Conservation (phyloP, 2,113 vertebrate genomes). For the Planiliza haematocheilus region DNA sequence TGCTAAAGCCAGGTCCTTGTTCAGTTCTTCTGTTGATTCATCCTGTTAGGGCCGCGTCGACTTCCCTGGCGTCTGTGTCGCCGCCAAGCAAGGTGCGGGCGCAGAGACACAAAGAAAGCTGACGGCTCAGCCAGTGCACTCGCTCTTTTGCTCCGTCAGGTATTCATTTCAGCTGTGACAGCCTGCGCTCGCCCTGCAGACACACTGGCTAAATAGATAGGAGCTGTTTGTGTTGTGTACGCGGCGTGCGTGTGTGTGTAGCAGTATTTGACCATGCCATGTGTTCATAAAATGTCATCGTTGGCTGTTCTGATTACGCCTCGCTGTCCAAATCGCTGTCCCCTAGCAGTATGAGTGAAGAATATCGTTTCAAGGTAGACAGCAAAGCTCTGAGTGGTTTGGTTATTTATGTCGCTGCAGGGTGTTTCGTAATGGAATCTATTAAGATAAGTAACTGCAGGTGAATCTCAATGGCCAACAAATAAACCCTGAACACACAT, state of each 20-base stretch:
- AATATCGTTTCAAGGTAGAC: slow-evolving; percentile 33
- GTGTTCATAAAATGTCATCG: slow-evolving; percentile 55
- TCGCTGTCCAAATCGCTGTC: slow-evolving; percentile 56
- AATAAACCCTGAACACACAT: not conserved
- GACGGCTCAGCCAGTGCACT: slow-evolving; percentile 66
- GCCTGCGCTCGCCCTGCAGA: slow-evolving; percentile 70
- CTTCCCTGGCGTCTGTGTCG: slow-evolving; percentile 55
- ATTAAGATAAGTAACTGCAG: slow-evolving; percentile 36
- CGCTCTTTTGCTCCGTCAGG: slow-evolving; percentile 75
- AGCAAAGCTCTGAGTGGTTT: slow-evolving; percentile 29
- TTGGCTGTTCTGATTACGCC: slow-evolving; percentile 28
- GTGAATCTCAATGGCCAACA: slow-evolving; percentile 29
- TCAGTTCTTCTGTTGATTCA: slow-evolving; percentile 54
- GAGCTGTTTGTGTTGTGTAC: slow-evolving; percentile 30
- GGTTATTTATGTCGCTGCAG: slow-evolving; percentile 43
- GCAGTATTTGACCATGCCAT: slow-evolving; percentile 44
- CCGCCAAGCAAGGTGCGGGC: slow-evolving; percentile 40
- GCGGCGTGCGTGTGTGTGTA: slow-evolving; percentile 9
- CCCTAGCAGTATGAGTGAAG: slow-evolving; percentile 47
- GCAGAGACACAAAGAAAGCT: slow-evolving; percentile 59
- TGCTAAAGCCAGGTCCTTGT: slow-evolving; percentile 36
- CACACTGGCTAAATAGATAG: slow-evolving; percentile 72
- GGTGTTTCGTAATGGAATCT: slow-evolving; percentile 49
- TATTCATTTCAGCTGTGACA: slow-evolving; percentile 77
- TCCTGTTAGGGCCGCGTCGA: slow-evolving; percentile 28